A percentile compares a stretch with the other conserved stretches of the same genome.
These are phyloP conservation scores for Indicator indicator DNA, from an alignment of 2,113 vertebrate genomes.

Conservation along the genomic window DNA sequence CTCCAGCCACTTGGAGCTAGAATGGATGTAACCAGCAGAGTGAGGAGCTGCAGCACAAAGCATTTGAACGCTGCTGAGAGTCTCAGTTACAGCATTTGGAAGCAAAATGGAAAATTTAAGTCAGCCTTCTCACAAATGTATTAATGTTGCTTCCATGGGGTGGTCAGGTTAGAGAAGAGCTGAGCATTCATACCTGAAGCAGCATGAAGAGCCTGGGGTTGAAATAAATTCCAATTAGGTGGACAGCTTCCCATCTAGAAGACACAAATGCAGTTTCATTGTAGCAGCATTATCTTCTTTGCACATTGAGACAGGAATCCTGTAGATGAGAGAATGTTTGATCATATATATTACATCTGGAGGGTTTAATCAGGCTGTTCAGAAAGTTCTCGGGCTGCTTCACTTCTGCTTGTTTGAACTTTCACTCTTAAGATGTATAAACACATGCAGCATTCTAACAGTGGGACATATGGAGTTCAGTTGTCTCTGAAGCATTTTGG, in stretches of 20 bases:
- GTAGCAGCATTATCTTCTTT: background rate
- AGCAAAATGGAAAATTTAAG: background rate
- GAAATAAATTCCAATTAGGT: background rate
- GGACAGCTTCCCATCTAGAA: background rate
- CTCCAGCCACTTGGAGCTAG: background rate
- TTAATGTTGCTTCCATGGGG: background rate
- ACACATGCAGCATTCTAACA: background rate
- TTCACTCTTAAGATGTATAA: background rate
- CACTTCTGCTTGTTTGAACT: background rate
- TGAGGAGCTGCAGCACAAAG: background rate
- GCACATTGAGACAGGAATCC: background rate
- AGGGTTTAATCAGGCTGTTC: background rate
- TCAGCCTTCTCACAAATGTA: background rate
- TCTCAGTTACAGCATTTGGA: background rate
- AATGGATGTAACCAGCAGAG: background rate
- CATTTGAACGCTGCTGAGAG: background rate
- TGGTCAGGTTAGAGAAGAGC: background rate
- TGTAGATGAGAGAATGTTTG: background rate
- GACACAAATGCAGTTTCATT: background rate
- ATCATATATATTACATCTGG: background rate
- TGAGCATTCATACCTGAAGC: background rate
- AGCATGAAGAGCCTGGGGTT: background rate
- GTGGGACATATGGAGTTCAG: background rate
- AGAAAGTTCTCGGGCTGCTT: background rate
- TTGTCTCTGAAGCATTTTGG: background rate